Evolutionary conservation across 1,140 invertebrate genomes (phyloP), one percentile per base, ranked within the genome.

Genomic region (Drosophila punjabiensis): DNA sequence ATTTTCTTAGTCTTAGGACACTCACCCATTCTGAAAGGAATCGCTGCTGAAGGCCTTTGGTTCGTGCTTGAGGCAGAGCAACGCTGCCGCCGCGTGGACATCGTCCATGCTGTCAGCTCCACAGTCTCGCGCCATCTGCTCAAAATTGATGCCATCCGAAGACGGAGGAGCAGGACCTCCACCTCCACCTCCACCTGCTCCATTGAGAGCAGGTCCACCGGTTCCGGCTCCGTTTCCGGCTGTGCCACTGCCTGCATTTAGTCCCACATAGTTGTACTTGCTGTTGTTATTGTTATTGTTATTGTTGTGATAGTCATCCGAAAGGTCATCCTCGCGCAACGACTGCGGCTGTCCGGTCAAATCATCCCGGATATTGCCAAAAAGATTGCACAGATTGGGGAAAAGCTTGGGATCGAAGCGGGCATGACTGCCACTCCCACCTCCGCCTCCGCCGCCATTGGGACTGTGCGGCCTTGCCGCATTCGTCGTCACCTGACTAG

Each of bases 61-160:
- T 65, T 95, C 96, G 92, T 96, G 96, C 92, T 97, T 97, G 56
- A 97, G 94, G 48, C 96, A 96, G 47, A 98, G 94, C 95, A 97
- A 96, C 0, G 97, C 96, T 11, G 96, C 96, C 5, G 97, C 97
- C 10, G 97, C 97, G 93, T 97, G 96, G 3, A 96, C 96, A 88
- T 96, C 96, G 64, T 95, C 95, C 45, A 95, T 94, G 43, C 95
- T 94, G 48, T 95, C 95, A 5, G 93, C 86, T 18, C 92, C 92
- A 24, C 89, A 89, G 43, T 93, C 92, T 32, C 92, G 78, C 5
- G 87, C 91, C 76, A 93, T 59, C 11, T 82, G 77, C 59, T 93
- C 92, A 43, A 85, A 92, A n/a, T 81, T 92, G 33, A 82, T 86
- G 60, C 67, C 74, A 60, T 82, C 81, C 5, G 58, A 33, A 3